These are phyloP conservation scores for Pseudochirops corinnae DNA, from an alignment of 2,797 vertebrate genomes.

Conservation along the genomic window DNA sequence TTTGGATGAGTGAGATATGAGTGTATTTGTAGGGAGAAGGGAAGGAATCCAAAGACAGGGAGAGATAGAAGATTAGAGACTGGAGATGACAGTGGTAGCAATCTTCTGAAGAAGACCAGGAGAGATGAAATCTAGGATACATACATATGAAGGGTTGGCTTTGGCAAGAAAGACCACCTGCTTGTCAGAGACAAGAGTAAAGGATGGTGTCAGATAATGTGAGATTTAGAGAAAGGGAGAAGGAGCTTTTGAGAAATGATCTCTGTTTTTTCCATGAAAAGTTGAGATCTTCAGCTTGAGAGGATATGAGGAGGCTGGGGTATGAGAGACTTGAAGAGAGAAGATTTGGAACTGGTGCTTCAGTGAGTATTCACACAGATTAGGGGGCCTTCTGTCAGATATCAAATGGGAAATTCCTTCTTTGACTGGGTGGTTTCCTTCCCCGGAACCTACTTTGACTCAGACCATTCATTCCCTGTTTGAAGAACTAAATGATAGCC, in stretches of 20 bases:
- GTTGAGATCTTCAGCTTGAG: background rate
- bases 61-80: background rate
- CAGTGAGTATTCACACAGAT: background rate
- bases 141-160: background rate
- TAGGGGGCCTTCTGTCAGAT: background rate
- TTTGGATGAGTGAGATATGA: background rate
- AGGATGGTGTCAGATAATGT: background rate
- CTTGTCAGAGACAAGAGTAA: background rate
- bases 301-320: background rate
- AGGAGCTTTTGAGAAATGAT: background rate
- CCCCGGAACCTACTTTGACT: background rate
- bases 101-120: background rate
- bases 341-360: background rate
- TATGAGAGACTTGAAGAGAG: slow-evolving; percentile 7
- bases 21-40: background rate
- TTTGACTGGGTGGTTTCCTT: background rate
- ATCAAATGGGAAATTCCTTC: background rate
- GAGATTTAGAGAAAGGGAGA: background rate
- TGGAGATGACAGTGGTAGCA: no score
- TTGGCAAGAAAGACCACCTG: background rate
- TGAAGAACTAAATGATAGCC: background rate
- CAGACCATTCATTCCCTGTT: background rate
- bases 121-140: background rate
- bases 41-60: background rate
- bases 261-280: background rate